phyloP scores from a whole-genome alignment of 1,140 invertebrate species.

The Drosophila seguyi region DNA sequence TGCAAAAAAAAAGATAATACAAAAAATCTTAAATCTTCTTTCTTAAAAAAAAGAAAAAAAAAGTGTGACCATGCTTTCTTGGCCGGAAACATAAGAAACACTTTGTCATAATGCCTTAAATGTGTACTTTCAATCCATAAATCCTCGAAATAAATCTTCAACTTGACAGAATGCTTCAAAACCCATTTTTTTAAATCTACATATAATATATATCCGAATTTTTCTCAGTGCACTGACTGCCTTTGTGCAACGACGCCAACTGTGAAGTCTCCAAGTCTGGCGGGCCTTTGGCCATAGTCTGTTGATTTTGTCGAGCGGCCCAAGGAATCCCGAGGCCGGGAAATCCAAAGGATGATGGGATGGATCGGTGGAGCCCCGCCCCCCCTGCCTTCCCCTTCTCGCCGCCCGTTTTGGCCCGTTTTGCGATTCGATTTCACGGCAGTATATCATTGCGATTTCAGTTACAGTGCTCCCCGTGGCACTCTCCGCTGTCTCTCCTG shows the following conservation, averaged over 20 bases:
- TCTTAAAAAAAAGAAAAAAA: too few species aligned
- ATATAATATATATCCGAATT: neutral
- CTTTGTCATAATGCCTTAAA: neutral
- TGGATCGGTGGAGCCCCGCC: constrained; percentile 23
- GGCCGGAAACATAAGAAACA: too few species aligned
- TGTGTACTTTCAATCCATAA: neutral
- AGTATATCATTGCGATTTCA: constrained; percentile 83
- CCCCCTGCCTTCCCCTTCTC: neutral
- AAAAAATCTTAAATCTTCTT: too few species aligned
- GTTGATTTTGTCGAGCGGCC: constrained; percentile 70
- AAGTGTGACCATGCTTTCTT: too few species aligned
- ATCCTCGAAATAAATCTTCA: too few species aligned
- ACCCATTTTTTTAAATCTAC: neutral
- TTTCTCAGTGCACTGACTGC: constrained; percentile 15
- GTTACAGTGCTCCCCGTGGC: constrained; percentile 47
- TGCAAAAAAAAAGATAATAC: too few species aligned
- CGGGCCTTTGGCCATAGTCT: constrained; percentile 60
- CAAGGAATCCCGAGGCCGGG: constrained; percentile 28
- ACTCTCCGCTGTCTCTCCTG: constrained; percentile 16
- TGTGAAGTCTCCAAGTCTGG: constrained; percentile 34
- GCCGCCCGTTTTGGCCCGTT: neutral
- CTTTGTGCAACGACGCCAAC: constrained; percentile 29
- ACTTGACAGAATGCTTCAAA: neutral
- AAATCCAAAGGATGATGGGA: constrained; percentile 2
- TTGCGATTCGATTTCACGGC: constrained; percentile 72